Evolutionary conservation across 2,888 invertebrate species (phyloP).

Genomic region (Drosophila meridionalis): DNA sequence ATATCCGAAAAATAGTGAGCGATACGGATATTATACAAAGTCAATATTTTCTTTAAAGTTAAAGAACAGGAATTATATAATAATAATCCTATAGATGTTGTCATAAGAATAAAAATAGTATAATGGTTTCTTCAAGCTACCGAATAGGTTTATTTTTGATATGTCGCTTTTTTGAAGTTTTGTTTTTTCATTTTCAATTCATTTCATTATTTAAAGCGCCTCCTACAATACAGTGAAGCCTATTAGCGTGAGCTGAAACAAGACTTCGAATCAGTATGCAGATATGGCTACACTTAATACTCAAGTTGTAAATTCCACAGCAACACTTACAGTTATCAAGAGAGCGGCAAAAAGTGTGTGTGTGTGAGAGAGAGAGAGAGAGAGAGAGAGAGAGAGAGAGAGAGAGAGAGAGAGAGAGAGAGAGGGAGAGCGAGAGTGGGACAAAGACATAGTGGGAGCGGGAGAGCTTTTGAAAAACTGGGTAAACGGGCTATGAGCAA

Average conservation of each 20-base stretch:
- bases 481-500: constrained; percentile 9
- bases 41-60: too few relatives aligned
- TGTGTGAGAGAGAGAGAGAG: too few relatives aligned
- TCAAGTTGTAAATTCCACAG: constrained; percentile 39
- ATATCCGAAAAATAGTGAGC: too few relatives aligned
- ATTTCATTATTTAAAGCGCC: not conserved
- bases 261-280: constrained; percentile 8
- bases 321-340: constrained; percentile 47
- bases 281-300: constrained; percentile 17
- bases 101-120: too few relatives aligned
- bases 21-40: too few relatives aligned
- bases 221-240: not conserved
- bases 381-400: not conserved
- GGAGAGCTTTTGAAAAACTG: constrained; percentile 3
- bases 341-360: not conserved
- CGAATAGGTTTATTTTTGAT: not conserved
- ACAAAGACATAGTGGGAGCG: not conserved
- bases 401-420: not conserved
- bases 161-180: not conserved
- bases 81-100: too few relatives aligned
- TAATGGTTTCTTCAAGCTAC: too few relatives aligned
- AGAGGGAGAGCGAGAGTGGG: not conserved
- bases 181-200: not conserved
- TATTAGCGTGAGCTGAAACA: constrained; percentile 17
- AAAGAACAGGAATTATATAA: too few relatives aligned